Percentiles rank a stretch among this genome's conserved stretches.
phyloP scores from a whole-genome alignment of 1,140 invertebrate genomes.

The Araneus ventricosus region DNA sequence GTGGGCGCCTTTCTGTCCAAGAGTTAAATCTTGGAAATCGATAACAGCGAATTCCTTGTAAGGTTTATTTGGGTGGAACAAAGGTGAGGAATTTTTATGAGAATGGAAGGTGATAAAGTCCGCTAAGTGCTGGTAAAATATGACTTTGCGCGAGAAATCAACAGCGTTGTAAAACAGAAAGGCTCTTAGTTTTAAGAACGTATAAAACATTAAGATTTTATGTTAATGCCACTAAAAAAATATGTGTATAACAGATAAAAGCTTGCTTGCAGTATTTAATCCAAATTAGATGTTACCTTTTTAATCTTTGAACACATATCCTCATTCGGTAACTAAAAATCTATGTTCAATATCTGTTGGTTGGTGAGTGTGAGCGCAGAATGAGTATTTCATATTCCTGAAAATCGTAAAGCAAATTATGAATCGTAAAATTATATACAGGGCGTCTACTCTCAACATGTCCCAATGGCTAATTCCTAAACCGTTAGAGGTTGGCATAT shows the following conservation, averaged over 20 bases:
- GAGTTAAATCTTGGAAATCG: background rate
- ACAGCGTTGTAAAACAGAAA: background rate
- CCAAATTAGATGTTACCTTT: too few species aligned
- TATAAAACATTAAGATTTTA: background rate
- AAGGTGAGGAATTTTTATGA: background rate
- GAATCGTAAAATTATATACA: too few species aligned
- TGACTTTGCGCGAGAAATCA: background rate
- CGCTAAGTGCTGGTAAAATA: background rate
- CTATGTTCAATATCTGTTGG: too few species aligned
- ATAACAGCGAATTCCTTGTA: background rate
- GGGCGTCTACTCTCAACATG: too few species aligned
- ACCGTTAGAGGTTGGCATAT: too few species aligned
- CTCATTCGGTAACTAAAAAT: too few species aligned
- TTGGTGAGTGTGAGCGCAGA: too few species aligned
- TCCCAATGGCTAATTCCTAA: too few species aligned
- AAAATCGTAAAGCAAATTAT: too few species aligned
- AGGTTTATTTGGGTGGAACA: background rate
- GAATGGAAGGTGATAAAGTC: background rate
- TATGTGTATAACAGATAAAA: background rate
- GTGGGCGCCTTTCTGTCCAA: background rate
- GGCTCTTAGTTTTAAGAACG: background rate
- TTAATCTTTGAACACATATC: too few species aligned
- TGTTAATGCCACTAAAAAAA: background rate
- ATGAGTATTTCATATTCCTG: too few species aligned
- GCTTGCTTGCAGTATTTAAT: too few species aligned